Evolutionary conservation across 1,140 invertebrate species (phyloP), one percentile per base, ranked within the genome.

Genomic region (Dryas iulia): DNA sequence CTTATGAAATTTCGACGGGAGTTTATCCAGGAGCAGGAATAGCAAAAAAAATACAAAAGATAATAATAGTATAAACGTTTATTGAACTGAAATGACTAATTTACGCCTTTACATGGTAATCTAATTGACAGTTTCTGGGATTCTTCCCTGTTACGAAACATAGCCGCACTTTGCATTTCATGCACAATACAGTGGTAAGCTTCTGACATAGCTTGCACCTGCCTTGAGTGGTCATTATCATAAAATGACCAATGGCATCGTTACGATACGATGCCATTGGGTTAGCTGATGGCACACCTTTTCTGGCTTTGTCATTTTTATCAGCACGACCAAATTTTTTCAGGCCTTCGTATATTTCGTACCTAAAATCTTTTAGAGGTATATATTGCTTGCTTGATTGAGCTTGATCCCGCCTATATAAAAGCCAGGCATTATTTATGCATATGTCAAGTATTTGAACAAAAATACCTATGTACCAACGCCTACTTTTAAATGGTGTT

Each of bases 401-500:
- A n/a, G n/a, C n/a, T n/a, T n/a, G n/a, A n/a, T n/a, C n/a, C n/a
- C n/a, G n/a, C n/a, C n/a, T n/a, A n/a, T n/a, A n/a, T n/a, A n/a
- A n/a, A n/a, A n/a, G n/a, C n/a, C n/a, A n/a, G n/a, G n/a, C n/a
- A n/a, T n/a, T 77, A 58, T 77, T 77, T 6, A 74, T 54, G 8
- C 59, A 61, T 54, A 72, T 73, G 35, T 77, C 71, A 25, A 76
- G 10, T 12, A 72, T 18, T 57, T 72, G 72, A 11, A 23, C 59
- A 74, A 73, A 72, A 23, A 77, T 74, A 12, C 33, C 52, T 10
- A 78, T 61, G 18, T 75, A 78, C 76, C 76, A 78, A 7, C 66
- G 21, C 1, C 66, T 54, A 1, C 54, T 69, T 14, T 70, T 73
- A 1, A 78, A 73, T 2, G 62, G 62, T 21, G 59, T 73, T 73